A percentile compares a stretch with the other conserved stretches of the same genome.
Evolutionary conservation across 2,888 invertebrate genomes (phyloP).

Genomic region (Heterodera filipjevi): DNA sequence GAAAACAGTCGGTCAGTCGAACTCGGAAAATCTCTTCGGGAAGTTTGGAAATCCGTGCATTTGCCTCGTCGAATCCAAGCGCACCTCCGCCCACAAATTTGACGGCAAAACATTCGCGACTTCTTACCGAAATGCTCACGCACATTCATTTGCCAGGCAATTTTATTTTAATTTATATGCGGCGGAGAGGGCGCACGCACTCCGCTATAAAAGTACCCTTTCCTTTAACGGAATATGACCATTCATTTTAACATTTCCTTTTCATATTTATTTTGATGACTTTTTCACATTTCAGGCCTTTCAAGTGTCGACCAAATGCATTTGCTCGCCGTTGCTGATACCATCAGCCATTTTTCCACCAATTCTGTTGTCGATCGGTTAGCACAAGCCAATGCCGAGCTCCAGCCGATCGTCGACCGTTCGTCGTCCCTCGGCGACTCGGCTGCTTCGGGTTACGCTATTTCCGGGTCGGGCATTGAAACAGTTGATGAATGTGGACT

Average conservation of each 20-base stretch:
- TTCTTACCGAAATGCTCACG: slow-evolving; percentile 85
- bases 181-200: too few species aligned
- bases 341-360: slow-evolving; percentile 73
- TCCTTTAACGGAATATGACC: too few species aligned
- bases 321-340: slow-evolving; percentile 94
- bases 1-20: slow-evolving; percentile 16
- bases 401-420: slow-evolving; percentile 48
- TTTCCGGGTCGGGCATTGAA: slow-evolving; percentile 57
- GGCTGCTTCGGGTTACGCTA: slow-evolving; percentile 52
- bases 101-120: slow-evolving; percentile 67
- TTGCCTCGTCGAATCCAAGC: slow-evolving; percentile 24
- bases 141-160: slow-evolving; percentile 71
- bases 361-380: slow-evolving; percentile 68
- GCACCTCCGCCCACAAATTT: slow-evolving; percentile 41
- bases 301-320: slow-evolving; percentile 99
- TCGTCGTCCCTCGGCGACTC: slow-evolving; percentile 53
- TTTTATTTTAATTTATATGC: background rate
- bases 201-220: too few species aligned
- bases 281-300: slow-evolving; percentile 71
- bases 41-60: slow-evolving; percentile 13
- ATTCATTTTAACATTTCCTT: background rate
- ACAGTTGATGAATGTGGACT: slow-evolving; percentile 92
- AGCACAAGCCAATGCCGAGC: slow-evolving; percentile 69
- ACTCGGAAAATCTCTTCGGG: slow-evolving; percentile 24
- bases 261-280: too few species aligned